Base-by-base conservation (phyloP, 2,888 invertebrate species). In the Drosophila fungiperda region DNA sequence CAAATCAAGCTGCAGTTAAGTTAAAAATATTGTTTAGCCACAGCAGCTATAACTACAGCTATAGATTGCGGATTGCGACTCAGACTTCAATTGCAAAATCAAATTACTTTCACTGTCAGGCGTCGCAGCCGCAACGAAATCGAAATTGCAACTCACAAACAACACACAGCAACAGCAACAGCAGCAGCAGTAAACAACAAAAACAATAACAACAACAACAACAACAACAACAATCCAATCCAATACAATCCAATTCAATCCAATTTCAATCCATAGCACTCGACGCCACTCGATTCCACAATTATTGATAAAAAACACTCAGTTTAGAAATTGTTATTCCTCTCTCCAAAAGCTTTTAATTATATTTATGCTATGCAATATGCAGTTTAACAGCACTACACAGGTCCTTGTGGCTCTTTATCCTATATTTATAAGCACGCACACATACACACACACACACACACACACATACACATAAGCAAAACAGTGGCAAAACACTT, bases 71-170 rank as follows among this genome's bases (percentile, higher is more conserved):
- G 68, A 73, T 67, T 49, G 67, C 64, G 35, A 73, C 63, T 74
- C 60, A 55, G 75, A 76, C 76, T 87, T 81, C 86, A 90, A 91
- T 88, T 88, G 83, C 87, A 87, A 90, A 90, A 88, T 90, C 89
- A 91, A 91, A 91, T 90, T 91, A 91, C 91, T 91, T 91, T 91
- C 91, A 91, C 91, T 91, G 89, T 83, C 82, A 86, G 83, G 60
- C 78, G 73, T 67, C 67, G 58, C 69, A 62, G 76, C 73, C 67
- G 77, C 81, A 76, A 72, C 69, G 79, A 80, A 76, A 73, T 66
- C 65, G 80, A 78, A 79, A 80, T 79, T 80, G 70, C 77, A 80
- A 38, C 69, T 58, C 48, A 48, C 68, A 70, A 67, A 55, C 76
- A 76, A 61, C 68, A 59, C 63, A 58, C 36, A 55, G 36, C 54